A percentile compares a stretch with the other conserved stretches of the same genome.
These are phyloP conservation scores for Galerucella calmariensis DNA, from an alignment of 2,888 invertebrate genomes.

Conservation along the genomic window DNA sequence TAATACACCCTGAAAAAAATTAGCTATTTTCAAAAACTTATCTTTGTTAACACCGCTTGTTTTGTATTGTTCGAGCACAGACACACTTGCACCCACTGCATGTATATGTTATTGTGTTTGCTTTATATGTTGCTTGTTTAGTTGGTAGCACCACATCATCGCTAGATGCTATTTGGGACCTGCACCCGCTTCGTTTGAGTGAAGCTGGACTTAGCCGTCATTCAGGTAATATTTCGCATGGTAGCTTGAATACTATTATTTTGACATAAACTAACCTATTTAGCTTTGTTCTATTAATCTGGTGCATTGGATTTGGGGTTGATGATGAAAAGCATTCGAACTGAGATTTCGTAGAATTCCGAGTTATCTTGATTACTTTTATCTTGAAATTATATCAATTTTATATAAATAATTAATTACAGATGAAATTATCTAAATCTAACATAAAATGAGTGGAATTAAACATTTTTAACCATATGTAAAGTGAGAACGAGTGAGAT, in stretches of 20 bases:
- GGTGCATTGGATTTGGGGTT: neutral
- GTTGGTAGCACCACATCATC: conserved; percentile 73
- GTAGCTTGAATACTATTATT: neutral
- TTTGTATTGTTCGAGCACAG: conserved; percentile 13
- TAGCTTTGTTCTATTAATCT: neutral
- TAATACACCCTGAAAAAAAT: too few relatives aligned
- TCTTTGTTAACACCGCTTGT: neutral
- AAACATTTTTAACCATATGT: too few relatives aligned
- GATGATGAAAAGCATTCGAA: neutral
- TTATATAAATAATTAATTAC: too few relatives aligned
- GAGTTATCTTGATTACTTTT: too few relatives aligned
- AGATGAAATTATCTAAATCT: too few relatives aligned
- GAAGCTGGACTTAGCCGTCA: conserved; percentile 81
- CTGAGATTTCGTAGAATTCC: too few relatives aligned
- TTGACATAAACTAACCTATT: neutral
- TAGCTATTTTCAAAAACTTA: neutral
- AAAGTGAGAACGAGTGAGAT: too few relatives aligned
- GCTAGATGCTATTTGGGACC: conserved; percentile 80
- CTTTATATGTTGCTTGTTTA: conserved; percentile 59
- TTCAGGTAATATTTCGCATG: conserved; percentile 70
- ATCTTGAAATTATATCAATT: too few relatives aligned
- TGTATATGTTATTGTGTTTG: conserved; percentile 31
- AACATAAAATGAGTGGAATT: too few relatives aligned
- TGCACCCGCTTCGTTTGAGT: conserved; percentile 77
- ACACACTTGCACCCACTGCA: neutral